Evolutionary conservation across 2,797 vertebrate species (phyloP).

Genomic region (Peromyscus melanophrys): DNA sequence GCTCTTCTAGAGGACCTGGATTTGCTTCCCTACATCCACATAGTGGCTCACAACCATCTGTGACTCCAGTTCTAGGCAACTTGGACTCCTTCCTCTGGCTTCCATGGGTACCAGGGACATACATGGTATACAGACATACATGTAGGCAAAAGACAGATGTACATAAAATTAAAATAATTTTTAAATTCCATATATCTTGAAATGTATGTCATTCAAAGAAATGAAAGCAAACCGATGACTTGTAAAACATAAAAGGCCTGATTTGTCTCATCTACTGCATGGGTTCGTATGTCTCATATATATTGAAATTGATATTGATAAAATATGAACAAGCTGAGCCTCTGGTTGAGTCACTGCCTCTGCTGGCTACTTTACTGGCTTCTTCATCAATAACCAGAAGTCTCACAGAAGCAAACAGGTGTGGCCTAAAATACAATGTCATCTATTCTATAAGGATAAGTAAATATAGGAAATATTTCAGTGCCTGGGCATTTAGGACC

Average conservation of each 20-base stretch:
- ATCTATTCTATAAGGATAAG: neutral
- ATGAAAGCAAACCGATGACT: neutral
- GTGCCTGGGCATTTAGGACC: neutral
- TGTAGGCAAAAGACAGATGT: neutral
- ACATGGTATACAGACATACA: neutral
- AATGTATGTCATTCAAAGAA: slow-evolving; percentile 40
- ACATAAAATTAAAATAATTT: neutral
- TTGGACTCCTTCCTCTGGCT: neutral
- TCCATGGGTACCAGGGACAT: neutral
- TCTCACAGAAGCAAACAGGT: neutral
- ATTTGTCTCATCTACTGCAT: neutral
- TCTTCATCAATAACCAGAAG: neutral
- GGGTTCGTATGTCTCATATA: neutral
- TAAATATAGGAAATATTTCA: slow-evolving; percentile 13
- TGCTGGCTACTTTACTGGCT: neutral
- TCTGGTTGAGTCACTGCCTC: neutral
- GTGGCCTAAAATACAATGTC: neutral
- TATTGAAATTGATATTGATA: neutral
- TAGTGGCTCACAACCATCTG: neutral
- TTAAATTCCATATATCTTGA: neutral
- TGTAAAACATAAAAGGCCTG: neutral
- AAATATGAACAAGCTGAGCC: neutral
- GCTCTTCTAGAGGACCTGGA: neutral
- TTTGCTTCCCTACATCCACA: neutral
- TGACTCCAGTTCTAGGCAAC: neutral